phyloP scores from a whole-genome alignment of 2,888 invertebrate genomes.

The Oscheius sp. region DNA sequence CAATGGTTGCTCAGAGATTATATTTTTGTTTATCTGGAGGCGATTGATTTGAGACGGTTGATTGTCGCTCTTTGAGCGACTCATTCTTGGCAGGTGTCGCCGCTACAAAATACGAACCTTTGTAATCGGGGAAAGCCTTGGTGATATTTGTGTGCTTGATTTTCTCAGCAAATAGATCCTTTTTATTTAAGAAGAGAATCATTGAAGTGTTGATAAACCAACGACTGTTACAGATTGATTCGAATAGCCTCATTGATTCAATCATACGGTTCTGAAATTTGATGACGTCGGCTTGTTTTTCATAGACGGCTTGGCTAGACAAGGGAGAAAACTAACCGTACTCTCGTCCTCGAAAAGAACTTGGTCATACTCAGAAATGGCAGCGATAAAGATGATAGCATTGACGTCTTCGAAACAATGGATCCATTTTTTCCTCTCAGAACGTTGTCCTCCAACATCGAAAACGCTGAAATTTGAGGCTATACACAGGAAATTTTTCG shows the following conservation, averaged over 20 bases:
- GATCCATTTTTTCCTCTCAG: slow-evolving; percentile 66
- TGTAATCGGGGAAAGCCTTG: slow-evolving; percentile 68
- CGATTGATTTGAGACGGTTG: too few relatives aligned
- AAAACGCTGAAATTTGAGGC: slow-evolving; percentile 62
- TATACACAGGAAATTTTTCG: neutral
- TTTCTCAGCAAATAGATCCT: slow-evolving; percentile 68
- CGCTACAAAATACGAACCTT: slow-evolving; percentile 50
- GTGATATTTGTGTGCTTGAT: slow-evolving; percentile 61
- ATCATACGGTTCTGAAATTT: slow-evolving; percentile 68
- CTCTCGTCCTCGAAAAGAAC: slow-evolving; percentile 69
- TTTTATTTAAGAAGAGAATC: slow-evolving; percentile 69
- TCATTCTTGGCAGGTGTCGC: neutral
- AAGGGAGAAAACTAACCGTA: slow-evolving; percentile 52
- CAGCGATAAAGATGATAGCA: slow-evolving; percentile 66
- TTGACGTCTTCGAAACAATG: slow-evolving; percentile 69
- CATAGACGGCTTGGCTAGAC: neutral
- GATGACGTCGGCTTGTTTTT: slow-evolving; percentile 5
- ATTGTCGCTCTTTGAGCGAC: neutral
- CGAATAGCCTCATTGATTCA: slow-evolving; percentile 69
- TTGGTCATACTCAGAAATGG: slow-evolving; percentile 67
- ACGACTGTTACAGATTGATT: slow-evolving; percentile 68
- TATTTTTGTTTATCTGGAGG: too few relatives aligned
- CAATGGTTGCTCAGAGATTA: too few relatives aligned
- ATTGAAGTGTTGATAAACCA: slow-evolving; percentile 70
- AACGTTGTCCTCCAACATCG: slow-evolving; percentile 69